Percentiles rank a stretch among this genome's conserved stretches.
These are phyloP conservation scores for Dromiciops gliroides DNA, from an alignment of 2,113 vertebrate species.

Conservation along the genomic window DNA sequence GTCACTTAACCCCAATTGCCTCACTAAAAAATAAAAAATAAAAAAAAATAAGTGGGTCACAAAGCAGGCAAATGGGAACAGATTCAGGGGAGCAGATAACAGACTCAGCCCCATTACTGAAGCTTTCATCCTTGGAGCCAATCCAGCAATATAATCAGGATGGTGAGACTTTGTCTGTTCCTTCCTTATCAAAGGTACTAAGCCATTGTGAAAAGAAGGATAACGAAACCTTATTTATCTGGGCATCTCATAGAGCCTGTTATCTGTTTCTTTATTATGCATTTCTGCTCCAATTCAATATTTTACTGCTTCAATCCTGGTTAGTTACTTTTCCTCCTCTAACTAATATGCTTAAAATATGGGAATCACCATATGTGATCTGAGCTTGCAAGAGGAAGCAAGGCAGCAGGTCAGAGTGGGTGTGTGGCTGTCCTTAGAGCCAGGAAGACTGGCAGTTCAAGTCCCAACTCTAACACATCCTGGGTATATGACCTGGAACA, in stretches of 20 bases:
- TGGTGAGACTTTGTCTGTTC: neutral
- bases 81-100: too few species aligned
- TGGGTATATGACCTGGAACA: neutral
- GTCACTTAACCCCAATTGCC: too few species aligned
- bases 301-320: neutral
- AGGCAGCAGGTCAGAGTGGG: neutral
- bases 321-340: neutral
- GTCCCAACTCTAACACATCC: neutral
- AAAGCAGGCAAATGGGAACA: too few species aligned
- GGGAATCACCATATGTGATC: neutral
- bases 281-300: neutral
- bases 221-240: neutral
- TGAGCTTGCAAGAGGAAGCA: neutral
- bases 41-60: too few species aligned
- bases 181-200: neutral
- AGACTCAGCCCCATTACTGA: too few species aligned
- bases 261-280: too few species aligned
- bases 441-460: neutral
- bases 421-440: neutral
- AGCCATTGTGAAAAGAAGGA: neutral
- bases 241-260: neutral
- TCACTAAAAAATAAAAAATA: too few species aligned
- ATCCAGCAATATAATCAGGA: too few species aligned
- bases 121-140: too few species aligned
- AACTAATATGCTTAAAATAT: neutral